Percentiles rank a stretch among this genome's conserved stretches.
Conservation (phyloP, 92 coral and sea anemone species). For the Plumapathes pennacea region DNA sequence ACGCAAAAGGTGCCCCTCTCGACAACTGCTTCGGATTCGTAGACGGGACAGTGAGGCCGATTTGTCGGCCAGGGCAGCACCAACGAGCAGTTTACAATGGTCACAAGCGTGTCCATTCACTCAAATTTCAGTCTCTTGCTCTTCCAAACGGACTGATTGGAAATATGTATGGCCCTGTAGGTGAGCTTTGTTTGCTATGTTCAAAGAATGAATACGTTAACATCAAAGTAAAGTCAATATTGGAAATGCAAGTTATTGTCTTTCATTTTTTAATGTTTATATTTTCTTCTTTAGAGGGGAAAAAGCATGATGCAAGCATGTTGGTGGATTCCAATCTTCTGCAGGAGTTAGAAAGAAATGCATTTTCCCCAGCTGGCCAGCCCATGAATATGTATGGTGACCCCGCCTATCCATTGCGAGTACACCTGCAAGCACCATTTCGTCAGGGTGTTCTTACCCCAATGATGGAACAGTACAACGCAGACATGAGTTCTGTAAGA, state of each 20-base stretch:
- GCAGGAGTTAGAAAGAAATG: slow-evolving; percentile 29
- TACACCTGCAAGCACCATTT: slow-evolving; percentile 22
- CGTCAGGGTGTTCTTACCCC: slow-evolving; percentile 13
- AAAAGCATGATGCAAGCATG: slow-evolving; percentile 18
- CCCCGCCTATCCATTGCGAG: slow-evolving; percentile 24
- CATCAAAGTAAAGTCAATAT: no score
- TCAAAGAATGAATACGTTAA: no score
- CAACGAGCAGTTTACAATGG: neutral
- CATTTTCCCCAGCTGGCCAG: slow-evolving; percentile 18
- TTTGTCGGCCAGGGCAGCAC: neutral
- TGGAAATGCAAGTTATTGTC: no score
- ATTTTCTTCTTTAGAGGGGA: slow-evolving; percentile 7
- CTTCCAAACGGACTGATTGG: no score
- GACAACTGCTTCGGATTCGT: no score
- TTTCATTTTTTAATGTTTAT: no score
- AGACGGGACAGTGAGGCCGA: no score
- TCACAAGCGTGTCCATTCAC: no score
- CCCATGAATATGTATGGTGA: slow-evolving; percentile 25
- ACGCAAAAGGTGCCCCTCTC: no score
- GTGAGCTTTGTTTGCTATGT: no score
- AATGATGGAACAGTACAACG: slow-evolving; percentile 19
- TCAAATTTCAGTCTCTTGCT: no score
- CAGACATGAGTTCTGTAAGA: slow-evolving; percentile 18
- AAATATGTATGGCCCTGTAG: no score
- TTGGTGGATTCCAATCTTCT: slow-evolving; percentile 27